Conservation (phyloP, 2,797 vertebrate genomes). For the Platyrinchus mystaceus region DNA sequence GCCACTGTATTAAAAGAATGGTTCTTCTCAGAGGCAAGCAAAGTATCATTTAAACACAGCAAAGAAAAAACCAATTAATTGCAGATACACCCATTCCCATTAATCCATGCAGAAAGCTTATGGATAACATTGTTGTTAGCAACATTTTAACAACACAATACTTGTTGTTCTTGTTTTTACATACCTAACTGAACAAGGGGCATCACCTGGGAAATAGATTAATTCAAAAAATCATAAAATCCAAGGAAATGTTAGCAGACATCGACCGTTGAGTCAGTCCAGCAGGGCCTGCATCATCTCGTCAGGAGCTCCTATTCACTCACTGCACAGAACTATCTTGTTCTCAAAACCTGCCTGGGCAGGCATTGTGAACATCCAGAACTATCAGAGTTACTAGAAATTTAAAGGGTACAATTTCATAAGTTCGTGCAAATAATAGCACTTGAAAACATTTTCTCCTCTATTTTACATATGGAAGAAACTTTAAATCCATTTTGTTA, state of each 20-base stretch:
- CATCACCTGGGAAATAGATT: neutral
- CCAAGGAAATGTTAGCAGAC: neutral
- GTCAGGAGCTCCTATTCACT: neutral
- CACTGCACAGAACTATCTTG: neutral
- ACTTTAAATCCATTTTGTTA: neutral
- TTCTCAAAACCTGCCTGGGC: neutral
- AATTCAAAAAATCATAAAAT: neutral
- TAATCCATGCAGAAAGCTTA: neutral
- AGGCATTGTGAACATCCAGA: neutral
- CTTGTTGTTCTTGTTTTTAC: neutral
- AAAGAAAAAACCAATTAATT: neutral
- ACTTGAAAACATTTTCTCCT: neutral
- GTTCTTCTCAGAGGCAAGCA: neutral
- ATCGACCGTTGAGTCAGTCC: neutral
- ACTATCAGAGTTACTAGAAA: neutral
- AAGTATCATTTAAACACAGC: neutral
- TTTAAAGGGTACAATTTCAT: neutral
- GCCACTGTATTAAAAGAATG: neutral
- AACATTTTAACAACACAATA: neutral
- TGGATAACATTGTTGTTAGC: neutral
- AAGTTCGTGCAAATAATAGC: neutral
- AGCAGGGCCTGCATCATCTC: neutral
- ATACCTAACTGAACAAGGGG: neutral
- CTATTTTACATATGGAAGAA: neutral
- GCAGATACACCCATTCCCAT: neutral